phyloP scores from a whole-genome alignment of 1,140 invertebrate genomes.

The Bombus difficillimus region DNA sequence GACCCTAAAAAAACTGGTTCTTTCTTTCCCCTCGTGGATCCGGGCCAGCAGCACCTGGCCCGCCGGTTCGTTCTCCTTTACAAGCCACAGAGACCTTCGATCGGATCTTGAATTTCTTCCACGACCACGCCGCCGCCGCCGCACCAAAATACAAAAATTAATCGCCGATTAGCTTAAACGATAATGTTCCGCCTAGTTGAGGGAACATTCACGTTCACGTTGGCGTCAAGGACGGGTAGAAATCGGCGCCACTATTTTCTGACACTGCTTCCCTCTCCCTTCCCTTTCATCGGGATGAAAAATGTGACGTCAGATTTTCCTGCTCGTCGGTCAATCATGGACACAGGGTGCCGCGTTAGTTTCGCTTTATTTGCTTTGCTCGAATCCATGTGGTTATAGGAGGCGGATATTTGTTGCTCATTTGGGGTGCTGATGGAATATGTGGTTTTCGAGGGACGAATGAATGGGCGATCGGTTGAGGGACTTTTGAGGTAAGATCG shows the following conservation, averaged over 20 bases:
- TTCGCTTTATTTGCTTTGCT: not conserved
- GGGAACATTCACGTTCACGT: conserved; percentile 6
- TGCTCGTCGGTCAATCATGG: not conserved
- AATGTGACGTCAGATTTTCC: conserved; percentile 20
- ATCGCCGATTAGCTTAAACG: conserved; percentile 63
- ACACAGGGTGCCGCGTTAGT: not conserved
- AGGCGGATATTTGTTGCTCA: not conserved
- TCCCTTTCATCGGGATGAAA: not conserved
- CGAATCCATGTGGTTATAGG: not conserved
- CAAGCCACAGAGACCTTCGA: conserved; percentile 61
- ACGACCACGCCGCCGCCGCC: not conserved
- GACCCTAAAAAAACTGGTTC: conserved; percentile 70
- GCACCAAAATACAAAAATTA: conserved; percentile 54
- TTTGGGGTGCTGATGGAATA: not conserved
- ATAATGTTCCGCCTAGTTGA: conserved; percentile 55
- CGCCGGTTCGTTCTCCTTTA: conserved; percentile 60
- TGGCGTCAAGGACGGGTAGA: no score
- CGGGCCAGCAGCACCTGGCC: conserved; percentile 63
- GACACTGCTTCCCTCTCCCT: no score
- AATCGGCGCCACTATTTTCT: not conserved
- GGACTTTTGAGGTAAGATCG: not conserved
- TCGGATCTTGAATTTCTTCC: conserved; percentile 67
- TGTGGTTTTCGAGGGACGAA: not conserved
- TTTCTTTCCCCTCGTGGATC: conserved; percentile 66
- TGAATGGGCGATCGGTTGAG: not conserved